Conservation (phyloP, 1,140 invertebrate genomes). For the Drosophila littoralis region DNA sequence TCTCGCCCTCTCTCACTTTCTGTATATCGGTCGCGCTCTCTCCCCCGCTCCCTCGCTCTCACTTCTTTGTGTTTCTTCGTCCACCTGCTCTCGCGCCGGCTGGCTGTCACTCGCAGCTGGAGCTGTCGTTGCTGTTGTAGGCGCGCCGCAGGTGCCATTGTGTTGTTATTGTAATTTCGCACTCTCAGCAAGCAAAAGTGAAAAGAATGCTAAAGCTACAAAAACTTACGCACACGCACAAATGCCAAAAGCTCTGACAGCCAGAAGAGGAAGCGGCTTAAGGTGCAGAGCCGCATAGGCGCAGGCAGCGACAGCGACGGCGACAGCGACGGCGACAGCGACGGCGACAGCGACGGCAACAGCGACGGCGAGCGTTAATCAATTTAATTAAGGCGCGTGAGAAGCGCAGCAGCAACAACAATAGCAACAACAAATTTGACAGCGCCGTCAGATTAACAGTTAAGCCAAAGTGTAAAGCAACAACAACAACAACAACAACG, state of each 20-base stretch:
- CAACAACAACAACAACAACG: too few relatives aligned
- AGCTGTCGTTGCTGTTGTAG: constrained; percentile 28
- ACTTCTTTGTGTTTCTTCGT: not conserved
- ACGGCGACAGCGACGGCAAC: not conserved
- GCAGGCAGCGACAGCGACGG: not conserved
- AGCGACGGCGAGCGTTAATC: constrained; percentile 17
- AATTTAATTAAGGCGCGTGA: constrained; percentile 54
- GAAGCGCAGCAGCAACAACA: constrained; percentile 42
- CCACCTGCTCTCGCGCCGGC: constrained; percentile 2
- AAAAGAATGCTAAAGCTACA: constrained; percentile 38
- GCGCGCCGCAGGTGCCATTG: constrained; percentile 36
- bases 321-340: not conserved
- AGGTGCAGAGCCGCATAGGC: not conserved
- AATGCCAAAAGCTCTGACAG: not conserved
- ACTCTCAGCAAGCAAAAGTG: constrained; percentile 47
- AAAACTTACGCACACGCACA: constrained; percentile 33
- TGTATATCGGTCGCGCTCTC: not conserved
- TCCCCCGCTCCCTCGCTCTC: not conserved
- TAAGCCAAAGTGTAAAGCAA: constrained; percentile 29
- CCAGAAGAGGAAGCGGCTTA: constrained; percentile 7
- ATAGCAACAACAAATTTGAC: constrained; percentile 44
- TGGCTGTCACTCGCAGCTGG: constrained; percentile 8
- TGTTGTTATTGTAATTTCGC: constrained; percentile 47
- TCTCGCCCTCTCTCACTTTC: not conserved
- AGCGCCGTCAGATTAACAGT: constrained; percentile 46